Percentiles rank a stretch among this genome's conserved stretches.
Evolutionary conservation across 1,140 invertebrate genomes (phyloP).

Genomic region (Macrocentrus cingulum): DNA sequence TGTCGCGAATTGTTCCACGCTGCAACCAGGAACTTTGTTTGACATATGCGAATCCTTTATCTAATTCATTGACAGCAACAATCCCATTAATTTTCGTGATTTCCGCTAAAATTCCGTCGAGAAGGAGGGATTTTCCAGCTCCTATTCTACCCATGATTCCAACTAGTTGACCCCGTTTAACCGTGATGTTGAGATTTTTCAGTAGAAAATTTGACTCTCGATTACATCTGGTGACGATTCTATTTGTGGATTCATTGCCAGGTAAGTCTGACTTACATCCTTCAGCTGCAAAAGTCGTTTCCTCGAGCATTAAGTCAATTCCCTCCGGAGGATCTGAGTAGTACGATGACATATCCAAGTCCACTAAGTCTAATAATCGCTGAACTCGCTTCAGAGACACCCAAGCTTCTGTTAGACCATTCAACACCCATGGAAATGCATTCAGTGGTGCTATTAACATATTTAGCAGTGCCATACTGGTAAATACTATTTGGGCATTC

Average conservation of each 20-base stretch:
- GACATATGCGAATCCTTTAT: constrained; percentile 82
- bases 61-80: constrained; percentile 64
- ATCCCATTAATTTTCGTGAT: constrained; percentile 66
- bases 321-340: constrained; percentile 49
- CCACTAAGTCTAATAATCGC: constrained; percentile 70
- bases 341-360: constrained; percentile 62
- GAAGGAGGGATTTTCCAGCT: constrained; percentile 76
- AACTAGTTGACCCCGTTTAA: constrained; percentile 68
- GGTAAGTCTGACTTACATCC: too few relatives aligned
- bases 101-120: constrained; percentile 76
- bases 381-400: constrained; percentile 84
- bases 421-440: constrained; percentile 97
- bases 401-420: constrained; percentile 93
- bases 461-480: constrained; percentile 90
- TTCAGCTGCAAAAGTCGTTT: constrained; percentile 53
- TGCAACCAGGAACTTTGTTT: constrained; percentile 91
- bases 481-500: constrained; percentile 89
- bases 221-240: too few relatives aligned
- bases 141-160: constrained; percentile 74
- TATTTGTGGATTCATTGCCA: too few relatives aligned
- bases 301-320: constrained; percentile 55
- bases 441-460: constrained; percentile 96
- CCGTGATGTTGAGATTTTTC: constrained; percentile 61
- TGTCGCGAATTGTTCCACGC: constrained; percentile 84
- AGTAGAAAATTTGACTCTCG: constrained; percentile 59